Conservation (phyloP, 2,113 vertebrate species). For the Cyprinodon variegatus region DNA sequence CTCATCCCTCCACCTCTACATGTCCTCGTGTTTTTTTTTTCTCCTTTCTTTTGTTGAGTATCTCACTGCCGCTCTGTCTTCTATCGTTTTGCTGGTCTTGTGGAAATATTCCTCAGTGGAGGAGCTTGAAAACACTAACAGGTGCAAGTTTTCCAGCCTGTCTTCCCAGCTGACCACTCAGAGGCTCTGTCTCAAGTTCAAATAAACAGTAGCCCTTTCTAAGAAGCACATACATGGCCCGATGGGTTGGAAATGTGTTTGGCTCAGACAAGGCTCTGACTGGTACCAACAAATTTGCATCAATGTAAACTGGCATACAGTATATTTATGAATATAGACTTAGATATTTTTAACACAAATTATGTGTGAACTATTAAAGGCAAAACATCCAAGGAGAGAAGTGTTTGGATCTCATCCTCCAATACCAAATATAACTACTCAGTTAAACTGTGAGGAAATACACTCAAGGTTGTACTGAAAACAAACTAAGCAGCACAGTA, state of each 20-base stretch:
- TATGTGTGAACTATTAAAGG: conserved; percentile 5
- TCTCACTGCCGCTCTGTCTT: conserved; percentile 17
- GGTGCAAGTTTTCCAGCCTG: conserved; percentile 51
- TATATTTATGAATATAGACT: background rate
- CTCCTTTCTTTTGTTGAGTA: conserved; percentile 15
- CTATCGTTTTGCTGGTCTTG: conserved; percentile 6
- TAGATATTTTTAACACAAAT: conserved; percentile 2
- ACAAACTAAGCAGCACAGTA: background rate
- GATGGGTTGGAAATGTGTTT: conserved; percentile 56
- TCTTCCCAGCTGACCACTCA: conserved; percentile 48
- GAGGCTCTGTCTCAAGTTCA: conserved; percentile 34
- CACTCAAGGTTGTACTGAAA: background rate
- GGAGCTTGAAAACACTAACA: conserved; percentile 47
- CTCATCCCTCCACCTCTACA: conserved; percentile 16
- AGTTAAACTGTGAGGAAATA: background rate
- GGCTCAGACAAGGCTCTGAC: conserved; percentile 64
- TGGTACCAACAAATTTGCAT: conserved; percentile 32
- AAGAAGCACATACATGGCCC: conserved; percentile 54
- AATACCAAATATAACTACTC: background rate
- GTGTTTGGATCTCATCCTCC: conserved; percentile 1
- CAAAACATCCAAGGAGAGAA: background rate
- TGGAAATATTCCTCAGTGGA: conserved; percentile 1
- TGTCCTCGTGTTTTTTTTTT: background rate
- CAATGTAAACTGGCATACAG: background rate
- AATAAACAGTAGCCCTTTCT: conserved; percentile 21